Base-by-base conservation (phyloP, 2,797 vertebrate species). In the Intellagama lesueurii region DNA sequence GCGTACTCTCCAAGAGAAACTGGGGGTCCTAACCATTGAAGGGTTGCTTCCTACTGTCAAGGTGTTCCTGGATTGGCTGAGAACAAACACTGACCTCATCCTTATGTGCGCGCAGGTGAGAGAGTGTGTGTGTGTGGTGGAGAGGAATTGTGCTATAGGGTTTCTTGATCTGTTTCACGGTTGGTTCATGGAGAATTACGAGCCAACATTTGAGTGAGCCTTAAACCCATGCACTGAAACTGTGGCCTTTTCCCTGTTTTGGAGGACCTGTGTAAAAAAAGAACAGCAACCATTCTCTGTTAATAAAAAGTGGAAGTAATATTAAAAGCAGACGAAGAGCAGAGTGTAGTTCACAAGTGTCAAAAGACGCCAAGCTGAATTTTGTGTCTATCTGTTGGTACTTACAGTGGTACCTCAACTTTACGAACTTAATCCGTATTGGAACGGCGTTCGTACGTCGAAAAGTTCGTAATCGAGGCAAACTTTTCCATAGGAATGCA, bases 31-130 rank as follows among this genome's bases (percentile, higher is more conserved):
- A 91, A 97, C 97, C 93, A 98, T 97, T 0, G 98, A 99, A 92
- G 98, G 98, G 1, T 95, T 99, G 88, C 98, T 99, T 88, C 98
- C 98, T 52, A 97, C 98, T 0, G 98, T 99, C 89, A 99, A 99
- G 94, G 97, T 99, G 93, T 99, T 99, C 92, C 94, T 99, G 84
- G 99, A 99, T 94, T 99, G 99, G 99, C 97, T 99, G 49, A 97
- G 98, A 90, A 98, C 98, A 30, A 99, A 99, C 96, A 98, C 98
- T 0, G 99, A 99, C 94, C 99, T 99, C 91, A 98, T 99, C 87
- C 95, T 99, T 75, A 99, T 99, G 98, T 99, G 99, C 89, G 99
- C 99, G 0, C 98, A 98, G 98, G 98, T 99, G 91, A 78, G 94
- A 4, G 0, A 0, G 72, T 16, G 30, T 14, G n/a, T 30, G 8